Base-by-base conservation (phyloP, 2,797 vertebrate species). In the Cirrhinus molitorella region DNA sequence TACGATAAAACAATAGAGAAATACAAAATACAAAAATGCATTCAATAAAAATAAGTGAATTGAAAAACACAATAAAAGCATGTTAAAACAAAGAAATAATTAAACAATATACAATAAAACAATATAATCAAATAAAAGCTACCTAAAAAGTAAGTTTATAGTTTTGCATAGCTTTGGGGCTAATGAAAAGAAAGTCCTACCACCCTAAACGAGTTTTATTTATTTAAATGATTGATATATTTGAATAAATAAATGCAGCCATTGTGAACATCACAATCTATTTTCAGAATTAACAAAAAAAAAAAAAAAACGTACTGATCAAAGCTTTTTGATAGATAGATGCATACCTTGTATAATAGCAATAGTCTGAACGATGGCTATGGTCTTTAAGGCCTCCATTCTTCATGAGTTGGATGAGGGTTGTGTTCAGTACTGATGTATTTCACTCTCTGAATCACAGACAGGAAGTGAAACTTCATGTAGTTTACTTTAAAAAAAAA, bases 371-470 rank as follows among this genome's bases (percentile, higher is more conserved):
- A 88, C 40, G 31, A 79, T 43, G 49, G 68, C 13, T 14, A 82
- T 28, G 23, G 85, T 70, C 74, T 53, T 86, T 19, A 88, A 70
- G 16, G 51, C 19, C 55, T 45, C 82, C 87, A 88, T 88, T 80
- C 66, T 76, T 55, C 23, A 13, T 13, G 80, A 78, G 47, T 11
- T 23, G n/a, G 5, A 53, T 55, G 16, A 74, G 21, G 12, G 13
- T 25, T 68, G 65, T 68, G 34, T 34, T 68, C 21, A 34, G 49
- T 10, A n/a, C 51, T 74, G 12, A 13, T 55, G 63, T 0, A n/a
- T 1, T 8, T 68, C 13, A 43, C 17, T 57, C 8, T 59, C 67
- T 59, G 13, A 47, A 78, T 14, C 40, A 47, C 19, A 59, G 8
- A 21, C 19, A 80, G 79, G 79, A 71, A 80, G 53, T 80, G 25